Percentiles rank a stretch among this genome's conserved stretches.
These are phyloP conservation scores for Euura lappo DNA, from an alignment of 1,140 invertebrate species.

Conservation along the genomic window DNA sequence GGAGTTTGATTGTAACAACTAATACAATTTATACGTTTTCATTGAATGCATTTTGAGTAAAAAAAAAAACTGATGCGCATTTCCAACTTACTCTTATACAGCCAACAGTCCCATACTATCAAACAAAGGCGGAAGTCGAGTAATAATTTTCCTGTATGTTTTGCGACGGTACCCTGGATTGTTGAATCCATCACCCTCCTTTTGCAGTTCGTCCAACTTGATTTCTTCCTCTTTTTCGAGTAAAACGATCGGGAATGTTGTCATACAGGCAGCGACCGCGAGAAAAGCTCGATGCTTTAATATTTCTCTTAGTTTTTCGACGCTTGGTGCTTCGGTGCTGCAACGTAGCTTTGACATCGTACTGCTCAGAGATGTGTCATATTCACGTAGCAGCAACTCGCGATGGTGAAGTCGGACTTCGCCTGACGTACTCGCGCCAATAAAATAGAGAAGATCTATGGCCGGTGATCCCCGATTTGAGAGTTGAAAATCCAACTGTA, in stretches of 20 bases:
- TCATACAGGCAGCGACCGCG: conserved; percentile 1
- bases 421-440: conserved; percentile 27
- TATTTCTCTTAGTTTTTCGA: neutral
- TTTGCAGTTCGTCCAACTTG: conserved; percentile 15
- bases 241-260: neutral
- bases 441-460: conserved; percentile 45
- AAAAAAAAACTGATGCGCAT: no score
- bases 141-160: conserved; percentile 31
- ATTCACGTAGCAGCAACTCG: neutral
- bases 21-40: no score
- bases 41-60: no score
- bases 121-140: conserved; percentile 37
- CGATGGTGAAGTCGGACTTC: conserved; percentile 1
- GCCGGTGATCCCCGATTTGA: conserved; percentile 36
- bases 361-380: neutral
- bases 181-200: conserved; percentile 9
- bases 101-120: conserved; percentile 41
- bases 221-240: conserved; percentile 11
- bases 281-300: neutral
- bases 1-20: no score
- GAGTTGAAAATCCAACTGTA: conserved; percentile 47
- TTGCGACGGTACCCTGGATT: conserved; percentile 29
- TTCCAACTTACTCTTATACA: conserved; percentile 6
- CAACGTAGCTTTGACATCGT: neutral
- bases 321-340: neutral